phyloP scores from a whole-genome alignment of 2,888 invertebrate genomes.

The Platerodrilus igneus region DNA sequence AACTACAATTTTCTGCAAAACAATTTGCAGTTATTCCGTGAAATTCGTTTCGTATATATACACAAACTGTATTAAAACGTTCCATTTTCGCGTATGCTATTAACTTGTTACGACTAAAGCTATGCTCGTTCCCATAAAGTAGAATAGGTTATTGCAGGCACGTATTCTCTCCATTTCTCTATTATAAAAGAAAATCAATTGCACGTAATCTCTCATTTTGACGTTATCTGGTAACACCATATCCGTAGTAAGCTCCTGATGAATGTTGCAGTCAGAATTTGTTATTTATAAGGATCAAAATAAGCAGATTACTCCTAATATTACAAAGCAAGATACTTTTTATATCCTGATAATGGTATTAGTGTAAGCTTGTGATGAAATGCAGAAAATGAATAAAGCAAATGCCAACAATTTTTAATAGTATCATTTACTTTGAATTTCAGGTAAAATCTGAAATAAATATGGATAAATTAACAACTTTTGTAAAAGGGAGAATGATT shows the following conservation, averaged over 20 bases:
- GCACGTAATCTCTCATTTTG: conserved; percentile 29
- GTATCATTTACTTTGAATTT: no score
- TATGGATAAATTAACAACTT: no score
- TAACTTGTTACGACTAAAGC: no score
- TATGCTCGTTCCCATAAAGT: conserved; percentile 6
- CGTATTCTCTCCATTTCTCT: conserved; percentile 24
- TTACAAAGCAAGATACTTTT: conserved; percentile 21
- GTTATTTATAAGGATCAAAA: conserved; percentile 30
- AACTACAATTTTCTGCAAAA: no score
- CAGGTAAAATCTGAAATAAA: no score
- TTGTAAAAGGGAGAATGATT: no score
- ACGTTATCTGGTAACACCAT: conserved; percentile 28
- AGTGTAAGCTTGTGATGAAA: conserved; percentile 15
- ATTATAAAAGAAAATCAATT: conserved; percentile 31
- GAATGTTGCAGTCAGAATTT: conserved; percentile 31
- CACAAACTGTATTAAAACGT: no score
- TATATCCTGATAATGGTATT: conserved; percentile 17
- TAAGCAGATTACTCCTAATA: conserved; percentile 21
- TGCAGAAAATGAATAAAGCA: conserved; percentile 16
- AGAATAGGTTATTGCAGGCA: conserved; percentile 21
- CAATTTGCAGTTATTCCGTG: no score
- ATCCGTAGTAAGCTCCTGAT: conserved; percentile 27
- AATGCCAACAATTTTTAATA: no score
- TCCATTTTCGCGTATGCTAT: no score
- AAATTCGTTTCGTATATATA: no score